phyloP scores from a whole-genome alignment of 2,113 vertebrate genomes.

The Hyaena hyaena region DNA sequence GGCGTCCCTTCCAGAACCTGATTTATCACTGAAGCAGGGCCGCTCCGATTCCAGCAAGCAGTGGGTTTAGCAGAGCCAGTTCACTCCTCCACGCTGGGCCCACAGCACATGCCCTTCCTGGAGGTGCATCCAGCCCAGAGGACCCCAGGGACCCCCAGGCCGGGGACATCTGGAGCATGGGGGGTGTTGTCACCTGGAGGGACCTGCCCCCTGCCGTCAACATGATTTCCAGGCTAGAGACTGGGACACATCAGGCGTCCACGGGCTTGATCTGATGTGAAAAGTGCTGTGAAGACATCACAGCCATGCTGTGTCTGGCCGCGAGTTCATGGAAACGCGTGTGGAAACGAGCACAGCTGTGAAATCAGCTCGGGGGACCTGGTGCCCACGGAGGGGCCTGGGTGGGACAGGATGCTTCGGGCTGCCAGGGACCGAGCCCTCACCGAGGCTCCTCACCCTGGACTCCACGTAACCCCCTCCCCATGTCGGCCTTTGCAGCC shows the following conservation, averaged over 20 bases:
- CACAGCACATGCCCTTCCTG: accelerated
- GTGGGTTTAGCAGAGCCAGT: neutral
- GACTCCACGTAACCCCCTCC: too few species aligned
- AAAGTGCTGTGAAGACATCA: accelerated
- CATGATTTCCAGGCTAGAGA: neutral
- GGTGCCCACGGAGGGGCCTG: neutral
- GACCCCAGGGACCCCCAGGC: neutral
- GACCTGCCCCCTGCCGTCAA: neutral
- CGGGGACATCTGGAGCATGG: accelerated
- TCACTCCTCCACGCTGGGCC: neutral
- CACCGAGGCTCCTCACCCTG: too few species aligned
- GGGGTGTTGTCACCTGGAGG: neutral
- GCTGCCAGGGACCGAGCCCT: neutral
- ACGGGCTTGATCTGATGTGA: neutral
- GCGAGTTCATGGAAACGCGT: accelerated
- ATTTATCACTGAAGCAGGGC: accelerated
- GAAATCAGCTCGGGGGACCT: accelerated
- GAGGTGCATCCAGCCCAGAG: neutral
- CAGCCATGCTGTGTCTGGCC: accelerated
- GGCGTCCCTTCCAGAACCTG: neutral
- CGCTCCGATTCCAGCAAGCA: neutral
- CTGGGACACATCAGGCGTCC: accelerated
- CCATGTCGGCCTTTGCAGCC: too few species aligned
- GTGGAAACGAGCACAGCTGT: accelerated
- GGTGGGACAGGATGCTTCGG: neutral